Conservation (phyloP, 2,888 invertebrate genomes). For the Metellina segmentata region DNA sequence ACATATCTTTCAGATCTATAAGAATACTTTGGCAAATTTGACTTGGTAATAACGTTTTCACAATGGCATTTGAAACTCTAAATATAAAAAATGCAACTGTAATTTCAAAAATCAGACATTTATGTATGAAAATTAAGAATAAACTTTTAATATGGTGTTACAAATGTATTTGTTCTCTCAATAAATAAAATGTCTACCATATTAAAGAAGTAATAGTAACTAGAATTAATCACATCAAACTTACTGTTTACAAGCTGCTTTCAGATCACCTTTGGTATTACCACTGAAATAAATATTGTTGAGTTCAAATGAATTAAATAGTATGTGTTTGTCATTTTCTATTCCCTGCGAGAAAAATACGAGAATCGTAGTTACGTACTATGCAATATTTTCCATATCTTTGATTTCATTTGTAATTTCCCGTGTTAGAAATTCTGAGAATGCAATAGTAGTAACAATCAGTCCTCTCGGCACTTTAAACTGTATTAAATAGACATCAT, state of each 20-base stretch:
- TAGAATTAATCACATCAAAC: neutral
- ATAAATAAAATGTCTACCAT: neutral
- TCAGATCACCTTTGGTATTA: conserved; percentile 38
- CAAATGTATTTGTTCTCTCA: no score
- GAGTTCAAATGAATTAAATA: neutral
- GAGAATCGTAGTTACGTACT: conserved; percentile 31
- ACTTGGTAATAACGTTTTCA: conserved; percentile 11
- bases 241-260: conserved; percentile 40
- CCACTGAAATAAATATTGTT: conserved; percentile 30
- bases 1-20: conserved; percentile 8
- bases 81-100: neutral
- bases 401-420: conserved; percentile 25
- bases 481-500: conserved; percentile 74
- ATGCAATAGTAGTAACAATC: conserved; percentile 86
- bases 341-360: neutral
- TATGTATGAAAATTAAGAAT: no score
- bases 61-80: conserved; percentile 14
- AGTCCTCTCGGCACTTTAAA: conserved; percentile 87
- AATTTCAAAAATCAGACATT: neutral
- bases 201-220: neutral
- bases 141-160: no score
- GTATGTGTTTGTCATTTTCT: neutral
- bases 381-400: conserved; percentile 48
- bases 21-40: conserved; percentile 39
- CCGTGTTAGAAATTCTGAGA: conserved; percentile 81